Percentiles rank a stretch among this genome's conserved stretches.
phyloP scores from a whole-genome alignment of 2,113 vertebrate species.

The Progne subis region DNA sequence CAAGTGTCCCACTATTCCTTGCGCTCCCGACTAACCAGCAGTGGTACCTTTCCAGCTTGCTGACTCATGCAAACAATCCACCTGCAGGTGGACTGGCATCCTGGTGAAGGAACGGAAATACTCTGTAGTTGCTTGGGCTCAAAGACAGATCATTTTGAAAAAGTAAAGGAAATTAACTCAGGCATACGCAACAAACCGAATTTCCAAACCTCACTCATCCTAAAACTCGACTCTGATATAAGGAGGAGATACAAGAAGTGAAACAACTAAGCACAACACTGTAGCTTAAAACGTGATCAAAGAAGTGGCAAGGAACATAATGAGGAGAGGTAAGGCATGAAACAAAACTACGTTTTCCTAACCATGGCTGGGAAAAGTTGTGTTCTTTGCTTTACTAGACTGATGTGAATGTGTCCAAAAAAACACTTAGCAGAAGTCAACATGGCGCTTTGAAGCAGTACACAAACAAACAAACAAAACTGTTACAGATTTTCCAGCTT shows the following conservation, averaged over 20 bases:
- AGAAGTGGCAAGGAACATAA: not conserved
- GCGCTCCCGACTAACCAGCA: not conserved
- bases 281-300: not conserved
- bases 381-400: not conserved
- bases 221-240: not conserved
- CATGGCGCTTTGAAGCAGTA: not conserved
- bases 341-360: not conserved
- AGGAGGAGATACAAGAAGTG: not conserved
- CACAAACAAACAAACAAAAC: not conserved
- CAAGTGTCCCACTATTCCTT: not conserved
- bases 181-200: not conserved
- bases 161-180: not conserved
- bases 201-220: not conserved
- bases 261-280: not conserved
- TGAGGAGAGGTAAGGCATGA: not conserved
- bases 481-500: not conserved
- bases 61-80: not conserved
- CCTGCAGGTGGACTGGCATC: not conserved
- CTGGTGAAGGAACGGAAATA: not conserved
- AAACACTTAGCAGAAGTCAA: not conserved
- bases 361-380: not conserved
- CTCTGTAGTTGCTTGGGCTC: not conserved
- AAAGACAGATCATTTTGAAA: not conserved
- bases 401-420: not conserved
- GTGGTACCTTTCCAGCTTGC: not conserved